Evolutionary conservation across 2,797 vertebrate genomes (phyloP), one percentile per base, ranked within the genome.

Genomic region (Carcharodon carcharias): DNA sequence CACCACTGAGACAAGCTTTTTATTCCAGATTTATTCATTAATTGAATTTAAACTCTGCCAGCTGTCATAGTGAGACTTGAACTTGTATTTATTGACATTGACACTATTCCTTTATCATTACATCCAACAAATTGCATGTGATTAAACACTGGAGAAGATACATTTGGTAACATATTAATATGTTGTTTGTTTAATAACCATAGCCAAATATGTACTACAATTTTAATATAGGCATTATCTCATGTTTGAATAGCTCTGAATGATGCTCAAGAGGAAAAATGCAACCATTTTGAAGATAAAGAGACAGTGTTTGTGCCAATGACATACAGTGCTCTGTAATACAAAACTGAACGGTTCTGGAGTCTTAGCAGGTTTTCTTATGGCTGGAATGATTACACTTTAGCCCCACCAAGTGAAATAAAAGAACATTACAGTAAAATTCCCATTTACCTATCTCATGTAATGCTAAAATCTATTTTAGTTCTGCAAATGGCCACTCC

Each of bases 321-420:
- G 40, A 50, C 12, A 77, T 21, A 94, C 40, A 95, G 26, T 56
- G 23, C 50, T 88, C 87, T 88, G 31, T 58, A 16, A 16, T 11
- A 73, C 16, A 35, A n/a, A 56, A 95, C 93, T 23, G 92, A 65
- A 67, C 40, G 67, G n/a, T 94, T 67, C 65, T 73, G 69, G 12
- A 35, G 16, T 28, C 45, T 35, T 95, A 54, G n/a, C 40, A 69
- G 63, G 23, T 94, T 94, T 26, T 61, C 23, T 61, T n/a, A 73
- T 95, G 67, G 50, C 18, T 54, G 50, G 50, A 56, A 58, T 95
- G 28, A 93, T 95, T 95, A 54, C 69, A 95, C 69, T 95, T 77
- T 95, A 56, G 94, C 94, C 71, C 94, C 94, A 54, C 69, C 94
- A 95, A 77, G 94, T 95, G 94, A 95, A 95, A 54, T 77, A 95